Conservation (phyloP, 2,888 invertebrate genomes). For the Oscheius myriophilus region DNA sequence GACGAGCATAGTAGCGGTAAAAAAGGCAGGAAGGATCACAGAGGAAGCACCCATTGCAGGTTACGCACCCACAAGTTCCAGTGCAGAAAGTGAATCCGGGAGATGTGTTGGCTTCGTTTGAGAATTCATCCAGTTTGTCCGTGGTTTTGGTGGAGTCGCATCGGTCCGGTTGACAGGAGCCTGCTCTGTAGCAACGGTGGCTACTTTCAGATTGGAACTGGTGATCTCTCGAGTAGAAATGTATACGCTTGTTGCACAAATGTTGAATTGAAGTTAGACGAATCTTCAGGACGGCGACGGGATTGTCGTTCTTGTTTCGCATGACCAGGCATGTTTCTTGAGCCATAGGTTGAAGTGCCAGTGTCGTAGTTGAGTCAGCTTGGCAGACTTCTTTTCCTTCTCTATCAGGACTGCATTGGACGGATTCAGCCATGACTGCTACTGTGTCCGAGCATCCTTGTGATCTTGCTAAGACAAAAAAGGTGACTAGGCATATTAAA, state of each 20-base stretch:
- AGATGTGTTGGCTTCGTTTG: background rate
- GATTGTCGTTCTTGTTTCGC: background rate
- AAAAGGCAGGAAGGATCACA: slow-evolving; percentile 31
- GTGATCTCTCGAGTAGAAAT: slow-evolving; percentile 18
- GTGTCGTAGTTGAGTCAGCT: background rate
- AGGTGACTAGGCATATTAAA: too few relatives aligned
- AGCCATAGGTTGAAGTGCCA: background rate
- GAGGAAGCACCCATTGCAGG: slow-evolving; percentile 25
- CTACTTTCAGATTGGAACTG: slow-evolving; percentile 12
- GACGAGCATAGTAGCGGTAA: slow-evolving; percentile 28
- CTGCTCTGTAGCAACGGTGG: slow-evolving; percentile 22
- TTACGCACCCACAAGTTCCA: slow-evolving; percentile 20
- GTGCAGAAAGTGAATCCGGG: slow-evolving; percentile 32
- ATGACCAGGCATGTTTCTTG: background rate
- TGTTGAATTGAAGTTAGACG: background rate
- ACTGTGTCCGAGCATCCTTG: too few relatives aligned
- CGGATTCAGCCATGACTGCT: too few relatives aligned
- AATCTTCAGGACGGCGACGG: background rate
- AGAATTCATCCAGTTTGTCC: slow-evolving; percentile 24
- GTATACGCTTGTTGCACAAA: background rate
- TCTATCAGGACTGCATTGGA: too few relatives aligned
- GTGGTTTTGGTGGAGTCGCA: slow-evolving; percentile 8
- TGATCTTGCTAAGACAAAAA: too few relatives aligned
- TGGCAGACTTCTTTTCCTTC: too few relatives aligned
- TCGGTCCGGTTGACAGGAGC: background rate